phyloP scores from a whole-genome alignment of 1,140 invertebrate species.

The Tetragnatha versicolor region DNA sequence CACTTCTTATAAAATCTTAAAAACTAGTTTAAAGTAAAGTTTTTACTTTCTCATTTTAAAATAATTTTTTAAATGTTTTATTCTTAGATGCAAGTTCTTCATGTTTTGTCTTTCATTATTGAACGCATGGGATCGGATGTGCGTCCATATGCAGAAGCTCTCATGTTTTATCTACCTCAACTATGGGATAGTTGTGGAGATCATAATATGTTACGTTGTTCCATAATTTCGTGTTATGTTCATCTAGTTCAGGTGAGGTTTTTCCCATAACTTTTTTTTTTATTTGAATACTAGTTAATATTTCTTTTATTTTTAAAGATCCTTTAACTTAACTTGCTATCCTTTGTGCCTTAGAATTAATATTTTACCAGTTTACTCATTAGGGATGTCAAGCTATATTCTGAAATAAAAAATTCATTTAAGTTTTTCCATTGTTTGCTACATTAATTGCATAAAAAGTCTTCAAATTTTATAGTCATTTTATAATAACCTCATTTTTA shows the following conservation, averaged over 20 bases:
- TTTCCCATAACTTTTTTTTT: no score
- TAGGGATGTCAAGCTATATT: no score
- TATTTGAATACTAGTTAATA: no score
- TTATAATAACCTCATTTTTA: not conserved
- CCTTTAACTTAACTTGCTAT: no score
- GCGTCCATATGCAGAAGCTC: conserved; percentile 70
- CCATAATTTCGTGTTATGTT: conserved; percentile 85
- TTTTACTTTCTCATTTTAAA: not conserved
- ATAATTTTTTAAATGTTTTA: not conserved
- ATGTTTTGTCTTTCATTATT: conserved; percentile 88
- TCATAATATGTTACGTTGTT: conserved; percentile 90
- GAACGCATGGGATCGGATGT: conserved; percentile 82
- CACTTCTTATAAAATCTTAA: not conserved
- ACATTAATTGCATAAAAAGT: no score
- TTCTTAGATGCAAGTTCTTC: conserved; percentile 83
- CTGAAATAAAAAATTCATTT: no score
- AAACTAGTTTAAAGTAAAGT: not conserved
- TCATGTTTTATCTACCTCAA: conserved; percentile 83
- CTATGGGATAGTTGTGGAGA: conserved; percentile 87
- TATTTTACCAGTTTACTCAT: no score
- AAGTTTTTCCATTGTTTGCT: no score
- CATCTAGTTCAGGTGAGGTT: conserved; percentile 80
- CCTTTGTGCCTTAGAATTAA: no score
- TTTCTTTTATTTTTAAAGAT: no score
- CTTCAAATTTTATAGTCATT: no score